phyloP scores from a whole-genome alignment of 2,797 vertebrate genomes.

The Ibycter americanus region DNA sequence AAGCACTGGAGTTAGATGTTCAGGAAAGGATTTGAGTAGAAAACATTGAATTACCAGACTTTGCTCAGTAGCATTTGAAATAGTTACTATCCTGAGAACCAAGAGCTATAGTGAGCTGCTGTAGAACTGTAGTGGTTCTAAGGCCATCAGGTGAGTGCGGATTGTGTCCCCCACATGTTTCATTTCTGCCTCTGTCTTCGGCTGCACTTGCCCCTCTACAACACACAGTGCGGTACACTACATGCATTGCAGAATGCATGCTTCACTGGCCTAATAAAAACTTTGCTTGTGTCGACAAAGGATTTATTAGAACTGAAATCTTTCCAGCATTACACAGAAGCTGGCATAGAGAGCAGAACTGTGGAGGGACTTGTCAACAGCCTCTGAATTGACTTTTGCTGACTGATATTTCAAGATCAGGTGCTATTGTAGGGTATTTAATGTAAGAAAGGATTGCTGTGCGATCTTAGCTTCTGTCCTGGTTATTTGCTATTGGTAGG shows the following conservation, averaged over 20 bases:
- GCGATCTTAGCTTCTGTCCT: background rate
- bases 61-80: background rate
- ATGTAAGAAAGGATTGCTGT: background rate
- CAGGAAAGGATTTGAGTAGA: background rate
- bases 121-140: background rate
- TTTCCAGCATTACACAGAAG: background rate
- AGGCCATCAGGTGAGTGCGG: background rate
- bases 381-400: conserved; percentile 12
- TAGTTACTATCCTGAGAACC: background rate
- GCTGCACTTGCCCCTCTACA: background rate
- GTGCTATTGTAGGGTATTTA: background rate
- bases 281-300: background rate
- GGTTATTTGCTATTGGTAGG: background rate
- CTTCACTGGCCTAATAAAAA: background rate
- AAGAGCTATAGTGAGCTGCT: background rate
- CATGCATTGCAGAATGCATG: background rate
- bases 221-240: background rate
- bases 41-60: background rate
- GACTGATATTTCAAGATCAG: background rate
- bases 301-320: conserved; percentile 18
- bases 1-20: background rate
- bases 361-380: background rate
- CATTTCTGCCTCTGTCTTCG: background rate
- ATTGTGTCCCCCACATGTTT: background rate
- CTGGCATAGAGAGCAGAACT: background rate